Percentiles rank a stretch among this genome's conserved stretches.
phyloP scores from a whole-genome alignment of 2,113 vertebrate genomes.

The Macquaria ambigua region DNA sequence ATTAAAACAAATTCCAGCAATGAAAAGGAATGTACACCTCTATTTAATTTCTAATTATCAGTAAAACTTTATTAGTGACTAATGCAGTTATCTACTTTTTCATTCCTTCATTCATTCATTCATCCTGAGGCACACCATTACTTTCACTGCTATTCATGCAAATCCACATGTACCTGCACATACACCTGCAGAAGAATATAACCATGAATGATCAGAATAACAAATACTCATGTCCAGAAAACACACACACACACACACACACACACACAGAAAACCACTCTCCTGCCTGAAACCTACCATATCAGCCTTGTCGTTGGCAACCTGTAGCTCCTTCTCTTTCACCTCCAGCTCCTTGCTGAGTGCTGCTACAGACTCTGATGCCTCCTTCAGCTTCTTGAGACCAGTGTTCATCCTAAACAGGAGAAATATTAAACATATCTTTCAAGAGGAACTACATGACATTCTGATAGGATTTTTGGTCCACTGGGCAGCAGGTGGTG shows the following conservation, averaged over 20 bases:
- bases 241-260: background rate
- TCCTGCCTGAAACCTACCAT: slow-evolving; percentile 79
- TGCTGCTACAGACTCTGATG: slow-evolving; percentile 91
- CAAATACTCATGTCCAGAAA: background rate
- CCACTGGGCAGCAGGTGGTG: background rate
- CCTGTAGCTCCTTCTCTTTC: slow-evolving; percentile 94
- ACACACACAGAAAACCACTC: background rate
- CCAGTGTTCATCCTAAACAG: slow-evolving; percentile 92
- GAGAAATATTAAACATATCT: background rate
- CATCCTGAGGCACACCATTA: background rate
- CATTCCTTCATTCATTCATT: background rate
- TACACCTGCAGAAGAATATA: background rate
- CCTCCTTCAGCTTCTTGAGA: slow-evolving; percentile 94
- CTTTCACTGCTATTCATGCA: background rate
- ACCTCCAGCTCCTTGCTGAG: slow-evolving; percentile 93
- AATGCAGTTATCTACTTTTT: background rate
- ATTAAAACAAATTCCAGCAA: background rate
- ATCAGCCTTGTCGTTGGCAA: slow-evolving; percentile 95
- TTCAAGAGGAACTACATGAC: background rate
- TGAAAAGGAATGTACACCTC: background rate
- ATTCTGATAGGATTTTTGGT: background rate
- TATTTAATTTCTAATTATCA: background rate
- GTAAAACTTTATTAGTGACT: background rate
- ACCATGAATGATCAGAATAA: background rate
- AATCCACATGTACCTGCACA: background rate